phyloP scores from a whole-genome alignment of 2,797 vertebrate species.

The Alauda arvensis region DNA sequence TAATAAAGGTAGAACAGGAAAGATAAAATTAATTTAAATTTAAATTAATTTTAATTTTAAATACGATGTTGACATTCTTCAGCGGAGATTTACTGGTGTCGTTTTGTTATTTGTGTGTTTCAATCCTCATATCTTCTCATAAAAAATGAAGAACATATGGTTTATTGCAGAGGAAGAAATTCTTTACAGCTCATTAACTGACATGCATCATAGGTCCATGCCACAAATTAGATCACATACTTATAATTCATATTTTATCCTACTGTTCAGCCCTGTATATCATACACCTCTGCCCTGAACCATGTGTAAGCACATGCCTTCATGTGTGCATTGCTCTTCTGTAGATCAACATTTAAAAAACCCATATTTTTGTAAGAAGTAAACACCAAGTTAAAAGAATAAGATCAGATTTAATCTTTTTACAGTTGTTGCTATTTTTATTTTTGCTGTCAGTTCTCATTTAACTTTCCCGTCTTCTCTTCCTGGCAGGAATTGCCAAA shows the following conservation, averaged over 20 bases:
- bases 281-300: background rate
- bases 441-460: background rate
- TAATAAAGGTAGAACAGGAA: background rate
- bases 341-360: background rate
- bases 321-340: background rate
- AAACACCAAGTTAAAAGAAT: background rate
- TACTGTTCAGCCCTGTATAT: background rate
- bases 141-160: background rate
- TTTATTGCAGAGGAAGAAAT: background rate
- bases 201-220: background rate
- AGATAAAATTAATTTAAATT: constrained; percentile 16
- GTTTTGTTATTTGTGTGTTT: background rate
- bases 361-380: background rate
- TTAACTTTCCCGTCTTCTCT: background rate
- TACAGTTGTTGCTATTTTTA: background rate
- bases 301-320: background rate
- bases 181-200: background rate
- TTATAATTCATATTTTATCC: background rate
- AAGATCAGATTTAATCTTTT: background rate
- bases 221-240: background rate
- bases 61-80: background rate
- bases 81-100: background rate
- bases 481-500: constrained; percentile 3
- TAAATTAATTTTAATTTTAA: constrained; percentile 12
- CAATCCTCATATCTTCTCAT: background rate